These are phyloP conservation scores for Florisuga fusca DNA, from an alignment of 2,797 vertebrate species.

Conservation along the genomic window DNA sequence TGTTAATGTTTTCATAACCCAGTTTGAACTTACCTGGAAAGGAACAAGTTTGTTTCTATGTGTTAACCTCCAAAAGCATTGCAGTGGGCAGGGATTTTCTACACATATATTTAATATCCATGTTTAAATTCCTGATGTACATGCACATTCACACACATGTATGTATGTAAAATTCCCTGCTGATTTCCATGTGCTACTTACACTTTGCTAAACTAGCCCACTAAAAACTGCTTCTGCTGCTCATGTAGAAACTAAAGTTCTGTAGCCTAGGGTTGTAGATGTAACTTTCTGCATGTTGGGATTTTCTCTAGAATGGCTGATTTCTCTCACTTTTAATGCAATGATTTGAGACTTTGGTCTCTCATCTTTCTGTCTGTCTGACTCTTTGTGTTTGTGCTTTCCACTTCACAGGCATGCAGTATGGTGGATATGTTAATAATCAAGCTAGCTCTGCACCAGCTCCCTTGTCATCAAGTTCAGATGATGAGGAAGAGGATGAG, in stretches of 20 bases:
- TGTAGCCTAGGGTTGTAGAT: slow-evolving; percentile 1
- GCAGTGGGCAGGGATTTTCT: background rate
- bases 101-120: background rate
- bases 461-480: slow-evolving; percentile 97
- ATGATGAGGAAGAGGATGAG: slow-evolving; percentile 91
- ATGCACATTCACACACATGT: rapidly evolving
- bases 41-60: background rate
- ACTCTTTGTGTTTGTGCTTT: slow-evolving; percentile 86
- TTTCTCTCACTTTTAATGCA: slow-evolving; percentile 77
- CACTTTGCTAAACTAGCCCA: slow-evolving; percentile 13
- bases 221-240: slow-evolving; percentile 52
- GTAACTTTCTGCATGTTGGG: slow-evolving; percentile 67
- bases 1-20: background rate
- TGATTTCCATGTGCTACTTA: slow-evolving; percentile 21
- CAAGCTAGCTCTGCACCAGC: slow-evolving; percentile 92
- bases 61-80: background rate
- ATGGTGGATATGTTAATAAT: slow-evolving; percentile 96
- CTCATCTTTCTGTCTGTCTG: slow-evolving; percentile 77
- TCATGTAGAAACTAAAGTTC: background rate
- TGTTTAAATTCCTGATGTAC: background rate
- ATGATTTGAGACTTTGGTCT: slow-evolving; percentile 72
- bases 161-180: background rate
- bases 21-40: background rate
- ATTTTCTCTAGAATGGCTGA: slow-evolving; percentile 65
- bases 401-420: slow-evolving; percentile 93